Evolutionary conservation across 2,113 vertebrate species (phyloP).

Genomic region (Gobiocypris rarus): DNA sequence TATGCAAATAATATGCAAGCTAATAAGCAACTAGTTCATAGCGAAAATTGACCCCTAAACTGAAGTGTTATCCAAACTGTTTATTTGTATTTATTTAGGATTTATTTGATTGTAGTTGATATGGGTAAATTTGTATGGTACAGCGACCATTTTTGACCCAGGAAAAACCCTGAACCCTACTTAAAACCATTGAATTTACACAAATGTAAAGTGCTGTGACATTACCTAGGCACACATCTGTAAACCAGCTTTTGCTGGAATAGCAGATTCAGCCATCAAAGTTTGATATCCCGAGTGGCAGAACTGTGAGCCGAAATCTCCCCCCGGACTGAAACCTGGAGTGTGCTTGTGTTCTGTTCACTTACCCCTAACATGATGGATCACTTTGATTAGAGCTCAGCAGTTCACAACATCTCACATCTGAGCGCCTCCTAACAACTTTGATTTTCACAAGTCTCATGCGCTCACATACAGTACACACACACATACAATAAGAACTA

Average conservation of each 20-base stretch:
- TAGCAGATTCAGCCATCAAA: constrained; percentile 25
- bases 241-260: neutral
- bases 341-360: constrained; percentile 39
- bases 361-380: constrained; percentile 47
- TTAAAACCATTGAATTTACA: too few species aligned
- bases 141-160: too few species aligned
- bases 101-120: too few species aligned
- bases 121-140: too few species aligned
- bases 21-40: too few species aligned
- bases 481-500: constrained; percentile 15
- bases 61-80: too few species aligned
- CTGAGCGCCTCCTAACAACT: constrained; percentile 40
- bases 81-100: too few species aligned
- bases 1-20: too few species aligned
- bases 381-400: constrained; percentile 50
- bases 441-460: constrained; percentile 37
- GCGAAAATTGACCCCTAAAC: too few species aligned
- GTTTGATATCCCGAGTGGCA: constrained; percentile 31
- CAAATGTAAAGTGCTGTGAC: neutral
- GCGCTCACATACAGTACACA: neutral
- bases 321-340: neutral
- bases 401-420: constrained; percentile 43
- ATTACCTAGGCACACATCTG: neutral
- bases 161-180: too few species aligned
- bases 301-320: constrained; percentile 4